Evolutionary conservation across 2,888 invertebrate species (phyloP).

Genomic region (Andricus quercusramuli): DNA sequence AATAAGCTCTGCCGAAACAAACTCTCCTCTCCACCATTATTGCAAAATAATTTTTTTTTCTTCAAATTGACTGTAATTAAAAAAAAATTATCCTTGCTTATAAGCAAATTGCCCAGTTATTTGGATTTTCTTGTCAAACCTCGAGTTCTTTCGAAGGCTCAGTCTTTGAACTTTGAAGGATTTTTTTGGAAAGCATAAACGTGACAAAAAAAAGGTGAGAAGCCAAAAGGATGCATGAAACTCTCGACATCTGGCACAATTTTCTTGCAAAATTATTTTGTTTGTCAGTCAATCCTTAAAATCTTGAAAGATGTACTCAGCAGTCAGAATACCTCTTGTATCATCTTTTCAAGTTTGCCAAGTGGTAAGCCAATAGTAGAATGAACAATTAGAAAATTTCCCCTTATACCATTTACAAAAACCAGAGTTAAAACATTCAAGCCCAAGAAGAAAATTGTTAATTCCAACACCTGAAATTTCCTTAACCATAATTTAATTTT

Average conservation of each 20-base stretch:
- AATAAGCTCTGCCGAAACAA: constrained; percentile 12
- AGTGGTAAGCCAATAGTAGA: neutral
- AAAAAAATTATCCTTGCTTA: constrained; percentile 13
- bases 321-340: constrained; percentile 58
- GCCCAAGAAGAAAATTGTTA: neutral
- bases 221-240: constrained; percentile 24
- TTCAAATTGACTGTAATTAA: neutral
- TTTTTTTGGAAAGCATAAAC: constrained; percentile 26
- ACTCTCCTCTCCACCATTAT: constrained; percentile 33
- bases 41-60: constrained; percentile 16
- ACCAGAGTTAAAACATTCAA: neutral
- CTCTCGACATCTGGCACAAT: constrained; percentile 14
- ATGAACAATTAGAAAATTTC: neutral
- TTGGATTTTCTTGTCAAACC: constrained; percentile 5
- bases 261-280: neutral
- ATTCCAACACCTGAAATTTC: constrained; percentile 48
- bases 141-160: constrained; percentile 29
- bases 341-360: neutral
- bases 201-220: constrained; percentile 12
- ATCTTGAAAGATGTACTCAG: constrained; percentile 29
- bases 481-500: neutral
- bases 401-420: constrained; percentile 7
- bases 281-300: neutral
- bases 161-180: constrained; percentile 24
- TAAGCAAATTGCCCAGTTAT: neutral